Evolutionary conservation across 53 echinoderm and acorn worm species (phyloP), one percentile per base, ranked within the genome.

Genomic region (Patiria pectinifera): DNA sequence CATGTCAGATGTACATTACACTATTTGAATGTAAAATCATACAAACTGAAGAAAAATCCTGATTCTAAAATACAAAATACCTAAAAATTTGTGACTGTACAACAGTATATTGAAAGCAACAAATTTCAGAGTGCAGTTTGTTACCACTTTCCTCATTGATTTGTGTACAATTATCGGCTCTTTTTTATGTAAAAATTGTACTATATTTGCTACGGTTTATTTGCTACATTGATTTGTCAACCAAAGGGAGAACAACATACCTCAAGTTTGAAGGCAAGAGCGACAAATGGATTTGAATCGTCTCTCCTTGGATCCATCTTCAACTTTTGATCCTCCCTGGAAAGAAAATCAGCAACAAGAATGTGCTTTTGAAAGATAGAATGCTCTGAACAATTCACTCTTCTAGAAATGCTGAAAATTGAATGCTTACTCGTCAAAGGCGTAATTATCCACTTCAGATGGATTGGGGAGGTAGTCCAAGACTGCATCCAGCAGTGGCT

Each of bases 261-360:
- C 98, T 97, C 98, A 25, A 97, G 91, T 92, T 97, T 97, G 83
- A 97, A 97, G 45, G 98, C 98, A 11, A 97, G 82, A 43, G 94
- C 94, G 21, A 97, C 94, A 93, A 96, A 97, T 43, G 94, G 94
- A 59, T 96, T 87, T 3, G 94, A 82, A 45, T 93, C 87, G 86
- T 95, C 95, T 93, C 98, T 78, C 21, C 77, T 87, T 24, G 96
- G 93, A 90, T 47, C 89, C 96, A 97, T 94, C 89, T 61, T 71
- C 2, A 96, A 81, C 86, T 93, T 97, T 24, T 93, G 78, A 79
- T 97, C 92, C 47, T 96, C 81, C 62, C 98, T 97, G 91, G 25
- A 13, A 85, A 88, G 78, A 0, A 86, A 11, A 89, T 15, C 35
- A 70, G n/a, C 45, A 15, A 14, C 46, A 46, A 81, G 11, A 21